phyloP scores from a whole-genome alignment of 2,113 vertebrate genomes.

The Takifugu bimaculatus region DNA sequence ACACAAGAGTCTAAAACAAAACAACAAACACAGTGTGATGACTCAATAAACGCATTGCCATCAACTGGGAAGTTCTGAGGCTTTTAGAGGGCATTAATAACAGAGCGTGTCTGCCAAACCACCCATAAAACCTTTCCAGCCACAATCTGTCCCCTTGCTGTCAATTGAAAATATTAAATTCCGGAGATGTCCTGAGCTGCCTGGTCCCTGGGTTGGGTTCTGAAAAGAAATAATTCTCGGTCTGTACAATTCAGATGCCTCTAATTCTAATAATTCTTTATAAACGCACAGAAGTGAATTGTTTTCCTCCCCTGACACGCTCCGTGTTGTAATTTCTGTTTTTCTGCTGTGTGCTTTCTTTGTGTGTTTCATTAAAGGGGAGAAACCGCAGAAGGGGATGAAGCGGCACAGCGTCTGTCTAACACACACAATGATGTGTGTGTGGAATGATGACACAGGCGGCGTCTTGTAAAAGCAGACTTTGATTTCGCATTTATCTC shows the following conservation, averaged over 20 bases:
- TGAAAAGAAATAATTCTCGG: too few relatives aligned
- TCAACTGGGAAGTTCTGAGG: conserved; percentile 42
- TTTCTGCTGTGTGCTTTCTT: neutral
- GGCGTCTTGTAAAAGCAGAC: conserved; percentile 34
- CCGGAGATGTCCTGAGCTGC: conserved; percentile 46
- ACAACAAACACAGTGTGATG: conserved; percentile 19
- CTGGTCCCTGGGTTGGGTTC: too few relatives aligned
- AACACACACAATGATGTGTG: neutral
- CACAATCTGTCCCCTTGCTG: conserved; percentile 62
- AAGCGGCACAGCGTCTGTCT: neutral
- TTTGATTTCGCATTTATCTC: conserved; percentile 50
- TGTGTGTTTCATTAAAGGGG: neutral
- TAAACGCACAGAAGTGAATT: too few relatives aligned
- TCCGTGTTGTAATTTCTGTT: too few relatives aligned
- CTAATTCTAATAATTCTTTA: too few relatives aligned
- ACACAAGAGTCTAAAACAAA: conserved; percentile 31
- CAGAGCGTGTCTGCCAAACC: conserved; percentile 42
- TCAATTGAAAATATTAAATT: conserved; percentile 61
- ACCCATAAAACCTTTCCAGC: conserved; percentile 51
- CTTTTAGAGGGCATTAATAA: conserved; percentile 67
- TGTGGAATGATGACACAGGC: conserved; percentile 24
- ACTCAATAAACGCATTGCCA: conserved; percentile 27
- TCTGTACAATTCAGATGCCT: too few relatives aligned
- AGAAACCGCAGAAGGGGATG: neutral
- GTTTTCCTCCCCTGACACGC: too few relatives aligned